phyloP scores from a whole-genome alignment of 2,797 vertebrate genomes.

The Gobionotothen gibberifrons region DNA sequence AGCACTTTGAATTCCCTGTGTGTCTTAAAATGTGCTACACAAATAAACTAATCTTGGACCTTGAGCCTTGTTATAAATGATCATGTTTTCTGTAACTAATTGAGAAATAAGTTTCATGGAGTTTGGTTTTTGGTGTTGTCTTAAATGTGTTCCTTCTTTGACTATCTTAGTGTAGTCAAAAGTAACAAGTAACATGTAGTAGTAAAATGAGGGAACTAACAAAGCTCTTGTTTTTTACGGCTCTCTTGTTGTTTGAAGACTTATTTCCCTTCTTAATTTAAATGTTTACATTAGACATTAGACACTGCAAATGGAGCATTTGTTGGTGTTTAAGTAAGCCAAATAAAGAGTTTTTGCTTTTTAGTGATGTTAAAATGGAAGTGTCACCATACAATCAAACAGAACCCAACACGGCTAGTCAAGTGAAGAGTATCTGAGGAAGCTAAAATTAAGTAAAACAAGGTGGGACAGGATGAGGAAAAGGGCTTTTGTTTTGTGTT shows the following conservation, averaged over 20 bases:
- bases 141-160: neutral
- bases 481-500: constrained; percentile 38
- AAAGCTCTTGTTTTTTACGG: neutral
- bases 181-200: too few species aligned
- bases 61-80: constrained; percentile 15
- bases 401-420: neutral
- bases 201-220: neutral
- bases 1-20: too few species aligned
- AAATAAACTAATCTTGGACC: too few species aligned
- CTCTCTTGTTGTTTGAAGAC: neutral
- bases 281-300: neutral
- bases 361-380: neutral
- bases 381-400: neutral
- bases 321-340: neutral
- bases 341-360: neutral
- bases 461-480: constrained; percentile 29
- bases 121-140: constrained; percentile 20
- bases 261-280: neutral
- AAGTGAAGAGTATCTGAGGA: constrained; percentile 20
- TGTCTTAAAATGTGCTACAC: too few species aligned
- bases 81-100: constrained; percentile 24
- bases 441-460: constrained; percentile 31
- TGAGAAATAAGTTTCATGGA: constrained; percentile 16
- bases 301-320: neutral
- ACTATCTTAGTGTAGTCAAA: neutral